A percentile compares a stretch with the other conserved stretches of the same genome.
Evolutionary conservation across 2,888 invertebrate species (phyloP).

Genomic region (Nipponacmea schrenckii): DNA sequence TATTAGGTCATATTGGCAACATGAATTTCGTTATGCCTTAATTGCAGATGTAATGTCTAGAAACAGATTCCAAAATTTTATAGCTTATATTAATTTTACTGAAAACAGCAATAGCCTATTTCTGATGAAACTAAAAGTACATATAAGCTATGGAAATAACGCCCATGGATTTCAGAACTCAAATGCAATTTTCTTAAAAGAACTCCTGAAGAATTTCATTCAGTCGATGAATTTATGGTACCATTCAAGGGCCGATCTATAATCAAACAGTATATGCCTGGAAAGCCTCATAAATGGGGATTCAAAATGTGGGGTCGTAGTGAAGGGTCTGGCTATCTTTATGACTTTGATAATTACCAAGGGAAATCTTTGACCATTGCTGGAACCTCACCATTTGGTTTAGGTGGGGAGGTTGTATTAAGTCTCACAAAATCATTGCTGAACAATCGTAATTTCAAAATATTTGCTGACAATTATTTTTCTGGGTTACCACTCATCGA

Average conservation of each 20-base stretch:
- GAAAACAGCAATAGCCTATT: conserved; percentile 14
- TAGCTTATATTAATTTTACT: conserved; percentile 17
- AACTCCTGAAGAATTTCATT: conserved; percentile 45
- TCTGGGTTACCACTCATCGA: neutral
- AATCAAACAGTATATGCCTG: conserved; percentile 30
- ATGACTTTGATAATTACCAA: conserved; percentile 27
- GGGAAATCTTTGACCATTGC: conserved; percentile 1
- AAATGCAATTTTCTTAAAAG: conserved; percentile 33
- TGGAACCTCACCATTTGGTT: neutral
- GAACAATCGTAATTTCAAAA: neutral
- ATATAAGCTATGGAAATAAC: conserved; percentile 29
- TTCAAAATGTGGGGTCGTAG: conserved; percentile 28
- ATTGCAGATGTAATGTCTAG: conserved; percentile 26
- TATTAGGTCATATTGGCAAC: conserved; percentile 25
- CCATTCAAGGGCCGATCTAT: conserved; percentile 49
- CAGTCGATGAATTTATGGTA: conserved; percentile 53
- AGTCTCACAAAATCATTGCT: neutral
- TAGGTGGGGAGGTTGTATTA: conserved; percentile 12
- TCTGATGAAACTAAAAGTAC: neutral
- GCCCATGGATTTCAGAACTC: conserved; percentile 25
- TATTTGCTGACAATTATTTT: neutral
- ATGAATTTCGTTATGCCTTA: conserved; percentile 17
- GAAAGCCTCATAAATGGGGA: conserved; percentile 35
- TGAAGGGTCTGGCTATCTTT: conserved; percentile 10
- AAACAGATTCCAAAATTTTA: conserved; percentile 23